Evolutionary conservation across 2,888 invertebrate genomes (phyloP).

Genomic region (Caenorhabditis sp.): DNA sequence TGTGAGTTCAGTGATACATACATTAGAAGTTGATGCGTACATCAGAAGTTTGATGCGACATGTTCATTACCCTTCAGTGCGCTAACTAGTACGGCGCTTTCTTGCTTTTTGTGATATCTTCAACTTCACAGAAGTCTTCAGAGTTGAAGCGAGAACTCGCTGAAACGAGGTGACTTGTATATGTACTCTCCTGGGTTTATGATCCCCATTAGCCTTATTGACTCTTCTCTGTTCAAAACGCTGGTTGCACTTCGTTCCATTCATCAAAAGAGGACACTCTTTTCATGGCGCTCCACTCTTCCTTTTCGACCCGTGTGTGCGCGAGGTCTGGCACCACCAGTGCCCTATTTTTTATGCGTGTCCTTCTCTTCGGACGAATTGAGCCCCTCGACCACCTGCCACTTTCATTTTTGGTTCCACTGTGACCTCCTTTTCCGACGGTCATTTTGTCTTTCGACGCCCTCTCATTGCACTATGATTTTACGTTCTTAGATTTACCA

Average conservation of each 20-base stretch:
- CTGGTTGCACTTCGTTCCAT: neutral
- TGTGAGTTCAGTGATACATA: neutral
- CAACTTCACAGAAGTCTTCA: neutral
- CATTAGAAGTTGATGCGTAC: neutral
- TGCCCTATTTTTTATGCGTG: slow-evolving; percentile 40
- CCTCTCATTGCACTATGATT: neutral
- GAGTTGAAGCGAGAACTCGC: neutral
- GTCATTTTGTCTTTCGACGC: neutral
- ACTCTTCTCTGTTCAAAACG: neutral
- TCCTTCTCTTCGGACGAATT: slow-evolving; percentile 11
- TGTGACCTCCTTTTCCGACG: slow-evolving; percentile 19
- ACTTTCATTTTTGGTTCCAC: slow-evolving; percentile 34
- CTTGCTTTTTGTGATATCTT: neutral
- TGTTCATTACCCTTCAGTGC: slow-evolving; percentile 5
- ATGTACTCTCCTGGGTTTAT: neutral
- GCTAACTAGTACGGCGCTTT: slow-evolving; percentile 16
- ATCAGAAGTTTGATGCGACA: neutral
- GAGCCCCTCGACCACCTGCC: slow-evolving; percentile 39
- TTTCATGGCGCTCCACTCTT: slow-evolving; percentile 18
- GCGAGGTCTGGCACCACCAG: slow-evolving; percentile 37
- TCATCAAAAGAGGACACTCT: slow-evolving; percentile 33
- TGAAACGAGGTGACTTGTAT: neutral
- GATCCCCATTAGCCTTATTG: neutral
- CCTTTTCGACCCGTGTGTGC: slow-evolving; percentile 36
- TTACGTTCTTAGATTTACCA: neutral